Percentiles rank a stretch among this genome's conserved stretches.
Evolutionary conservation across 2,797 vertebrate genomes (phyloP).

Genomic region (Lithobates sylvaticus): DNA sequence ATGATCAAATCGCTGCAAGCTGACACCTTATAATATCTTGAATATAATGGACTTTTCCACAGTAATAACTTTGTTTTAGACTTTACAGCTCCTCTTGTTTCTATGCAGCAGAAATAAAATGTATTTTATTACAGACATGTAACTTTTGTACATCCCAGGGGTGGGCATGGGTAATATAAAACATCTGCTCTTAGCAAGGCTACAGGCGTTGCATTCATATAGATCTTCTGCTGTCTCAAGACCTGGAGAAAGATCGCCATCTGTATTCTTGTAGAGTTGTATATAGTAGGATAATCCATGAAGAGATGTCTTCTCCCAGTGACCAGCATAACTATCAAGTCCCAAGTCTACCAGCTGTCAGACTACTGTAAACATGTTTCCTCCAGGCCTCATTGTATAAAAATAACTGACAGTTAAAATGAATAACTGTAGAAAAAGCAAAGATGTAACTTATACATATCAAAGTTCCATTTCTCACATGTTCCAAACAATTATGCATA

Average conservation of each 20-base stretch:
- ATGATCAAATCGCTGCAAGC: too few species aligned
- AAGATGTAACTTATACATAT: too few species aligned
- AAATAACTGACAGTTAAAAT: too few species aligned
- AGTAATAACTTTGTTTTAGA: neutral
- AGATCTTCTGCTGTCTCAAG: neutral
- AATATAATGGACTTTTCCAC: too few species aligned
- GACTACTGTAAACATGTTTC: neutral
- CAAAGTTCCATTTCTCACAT: too few species aligned
- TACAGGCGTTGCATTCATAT: neutral
- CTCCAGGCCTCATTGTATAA: neutral
- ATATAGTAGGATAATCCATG: neutral
- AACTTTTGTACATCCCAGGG: neutral
- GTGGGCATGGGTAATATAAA: neutral
- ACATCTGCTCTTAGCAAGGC: neutral
- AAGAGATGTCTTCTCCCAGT: neutral
- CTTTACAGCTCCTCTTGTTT: neutral
- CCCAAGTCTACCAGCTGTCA: neutral
- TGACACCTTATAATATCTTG: too few species aligned
- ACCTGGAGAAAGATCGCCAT: neutral
- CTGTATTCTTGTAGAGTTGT: neutral
- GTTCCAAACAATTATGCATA: too few species aligned
- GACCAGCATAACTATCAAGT: constrained; percentile 7
- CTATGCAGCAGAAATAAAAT: neutral
- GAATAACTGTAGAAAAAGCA: too few species aligned
- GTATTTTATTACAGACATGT: neutral